Percentiles rank a stretch among this genome's conserved stretches.
phyloP scores from a whole-genome alignment of 2,797 vertebrate species.

The Poeciliopsis presidionis region DNA sequence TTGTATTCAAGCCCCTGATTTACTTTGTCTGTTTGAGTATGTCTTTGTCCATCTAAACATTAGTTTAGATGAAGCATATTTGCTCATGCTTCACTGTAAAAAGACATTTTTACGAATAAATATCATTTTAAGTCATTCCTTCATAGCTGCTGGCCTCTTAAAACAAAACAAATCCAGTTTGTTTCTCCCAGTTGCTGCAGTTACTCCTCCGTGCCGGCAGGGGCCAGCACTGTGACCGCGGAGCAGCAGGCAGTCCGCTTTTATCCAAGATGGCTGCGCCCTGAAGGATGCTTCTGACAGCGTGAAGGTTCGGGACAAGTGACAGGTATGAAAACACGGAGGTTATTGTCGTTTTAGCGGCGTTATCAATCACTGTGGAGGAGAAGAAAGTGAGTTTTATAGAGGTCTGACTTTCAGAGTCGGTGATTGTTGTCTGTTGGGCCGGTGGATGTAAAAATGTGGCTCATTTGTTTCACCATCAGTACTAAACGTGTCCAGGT shows the following conservation, averaged over 20 bases:
- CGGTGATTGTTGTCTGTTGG: background rate
- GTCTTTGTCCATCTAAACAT: background rate
- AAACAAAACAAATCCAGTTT: background rate
- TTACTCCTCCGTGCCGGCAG: conserved; percentile 62
- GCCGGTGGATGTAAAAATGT: background rate
- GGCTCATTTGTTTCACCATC: conserved; percentile 8
- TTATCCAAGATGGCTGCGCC: conserved; percentile 78
- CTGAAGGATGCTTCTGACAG: conserved; percentile 54
- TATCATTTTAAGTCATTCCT: background rate
- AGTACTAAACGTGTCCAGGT: background rate
- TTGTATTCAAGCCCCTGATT: background rate
- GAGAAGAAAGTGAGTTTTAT: rapidly evolving
- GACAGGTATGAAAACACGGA: conserved; percentile 35
- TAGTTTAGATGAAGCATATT: no score
- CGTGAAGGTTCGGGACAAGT: conserved; percentile 63
- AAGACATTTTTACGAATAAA: background rate
- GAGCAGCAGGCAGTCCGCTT: background rate
- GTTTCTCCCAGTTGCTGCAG: conserved; percentile 2
- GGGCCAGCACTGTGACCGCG: background rate
- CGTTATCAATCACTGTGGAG: background rate
- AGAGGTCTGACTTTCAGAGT: background rate
- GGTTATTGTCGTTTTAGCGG: rapidly evolving
- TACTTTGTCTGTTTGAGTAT: background rate
- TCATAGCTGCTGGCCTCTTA: background rate
- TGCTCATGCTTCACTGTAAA: background rate